phyloP scores from a whole-genome alignment of 2,888 invertebrate species.

The Julus scandinavius region DNA sequence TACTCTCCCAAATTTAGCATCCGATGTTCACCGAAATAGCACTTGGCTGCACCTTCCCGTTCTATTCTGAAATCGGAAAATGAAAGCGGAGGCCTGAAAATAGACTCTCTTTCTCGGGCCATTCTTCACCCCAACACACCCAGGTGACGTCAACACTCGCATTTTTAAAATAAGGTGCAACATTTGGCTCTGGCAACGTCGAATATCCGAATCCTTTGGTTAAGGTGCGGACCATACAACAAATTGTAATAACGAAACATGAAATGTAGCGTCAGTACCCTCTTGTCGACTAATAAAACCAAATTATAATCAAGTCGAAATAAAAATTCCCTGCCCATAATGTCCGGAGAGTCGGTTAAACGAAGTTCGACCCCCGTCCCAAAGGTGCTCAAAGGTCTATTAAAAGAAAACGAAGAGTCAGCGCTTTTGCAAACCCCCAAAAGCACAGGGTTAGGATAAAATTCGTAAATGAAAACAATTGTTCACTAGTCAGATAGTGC shows the following conservation, averaged over 20 bases:
- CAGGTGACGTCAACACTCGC: conserved; percentile 45
- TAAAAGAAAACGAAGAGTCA: conserved; percentile 31
- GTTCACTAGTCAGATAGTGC: not conserved
- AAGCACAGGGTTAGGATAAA: not conserved
- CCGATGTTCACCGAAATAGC: conserved; percentile 3
- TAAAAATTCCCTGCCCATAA: not conserved
- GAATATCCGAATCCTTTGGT: not conserved
- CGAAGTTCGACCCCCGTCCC: not conserved
- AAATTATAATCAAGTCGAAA: not conserved
- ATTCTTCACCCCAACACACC: conserved; percentile 45
- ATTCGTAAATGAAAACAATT: not conserved
- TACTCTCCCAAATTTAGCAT: conserved; percentile 37
- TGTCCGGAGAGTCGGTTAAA: not conserved
- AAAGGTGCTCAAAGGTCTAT: conserved; percentile 38
- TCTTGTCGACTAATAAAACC: not conserved
- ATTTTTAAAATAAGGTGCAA: conserved; percentile 46
- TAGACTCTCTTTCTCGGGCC: not conserved
- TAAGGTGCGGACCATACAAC: not conserved
- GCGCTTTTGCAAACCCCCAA: not conserved
- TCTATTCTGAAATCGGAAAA: conserved; percentile 26
- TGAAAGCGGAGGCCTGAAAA: conserved; percentile 38
- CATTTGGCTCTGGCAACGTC: conserved; percentile 25
- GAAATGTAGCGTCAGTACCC: no score
- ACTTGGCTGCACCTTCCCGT: conserved; percentile 40
- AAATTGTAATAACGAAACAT: not conserved